These are phyloP conservation scores for Meandrina meandrites DNA, from an alignment of 92 coral and sea anemone species.

Conservation along the genomic window DNA sequence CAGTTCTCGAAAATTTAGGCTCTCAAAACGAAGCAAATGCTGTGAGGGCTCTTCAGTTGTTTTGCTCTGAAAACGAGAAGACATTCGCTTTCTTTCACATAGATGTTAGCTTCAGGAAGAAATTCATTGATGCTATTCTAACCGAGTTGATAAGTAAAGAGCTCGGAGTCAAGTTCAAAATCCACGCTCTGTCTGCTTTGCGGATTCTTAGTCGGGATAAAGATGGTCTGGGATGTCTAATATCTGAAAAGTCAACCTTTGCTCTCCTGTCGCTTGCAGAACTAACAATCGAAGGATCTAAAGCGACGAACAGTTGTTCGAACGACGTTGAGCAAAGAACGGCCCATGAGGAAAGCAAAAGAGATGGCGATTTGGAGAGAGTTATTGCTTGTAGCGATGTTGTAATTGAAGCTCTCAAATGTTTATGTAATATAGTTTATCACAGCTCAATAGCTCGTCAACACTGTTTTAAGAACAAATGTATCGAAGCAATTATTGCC, in stretches of 20 bases:
- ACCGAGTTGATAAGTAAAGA: conserved; percentile 52
- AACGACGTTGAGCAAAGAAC: conserved; percentile 36
- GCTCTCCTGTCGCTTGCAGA: conserved; percentile 77
- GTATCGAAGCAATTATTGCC: conserved; percentile 64
- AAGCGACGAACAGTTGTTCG: conserved; percentile 31
- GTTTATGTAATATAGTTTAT: conserved; percentile 91
- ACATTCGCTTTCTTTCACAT: conserved; percentile 74
- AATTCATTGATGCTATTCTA: conserved; percentile 75
- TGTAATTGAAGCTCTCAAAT: conserved; percentile 84
- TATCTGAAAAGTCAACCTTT: conserved; percentile 73
- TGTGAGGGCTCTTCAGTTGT: conserved; percentile 51
- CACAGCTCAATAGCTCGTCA: conserved; percentile 81
- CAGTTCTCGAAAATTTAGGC: neutral
- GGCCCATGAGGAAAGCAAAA: conserved; percentile 11
- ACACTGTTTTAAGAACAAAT: conserved; percentile 63
- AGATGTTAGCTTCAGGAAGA: conserved; percentile 66
- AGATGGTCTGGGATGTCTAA: conserved; percentile 77
- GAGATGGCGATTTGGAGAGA: conserved; percentile 30
- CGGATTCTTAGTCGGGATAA: conserved; percentile 92
- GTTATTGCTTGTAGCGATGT: conserved; percentile 54
- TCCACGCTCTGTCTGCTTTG: conserved; percentile 70
- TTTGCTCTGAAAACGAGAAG: conserved; percentile 78
- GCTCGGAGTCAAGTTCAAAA: conserved; percentile 53
- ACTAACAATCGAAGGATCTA: conserved; percentile 44
- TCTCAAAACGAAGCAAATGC: conserved; percentile 59